Percentiles rank a stretch among this genome's conserved stretches.
Conservation (phyloP, 23 tunicate species). For the Diplosoma virens region DNA sequence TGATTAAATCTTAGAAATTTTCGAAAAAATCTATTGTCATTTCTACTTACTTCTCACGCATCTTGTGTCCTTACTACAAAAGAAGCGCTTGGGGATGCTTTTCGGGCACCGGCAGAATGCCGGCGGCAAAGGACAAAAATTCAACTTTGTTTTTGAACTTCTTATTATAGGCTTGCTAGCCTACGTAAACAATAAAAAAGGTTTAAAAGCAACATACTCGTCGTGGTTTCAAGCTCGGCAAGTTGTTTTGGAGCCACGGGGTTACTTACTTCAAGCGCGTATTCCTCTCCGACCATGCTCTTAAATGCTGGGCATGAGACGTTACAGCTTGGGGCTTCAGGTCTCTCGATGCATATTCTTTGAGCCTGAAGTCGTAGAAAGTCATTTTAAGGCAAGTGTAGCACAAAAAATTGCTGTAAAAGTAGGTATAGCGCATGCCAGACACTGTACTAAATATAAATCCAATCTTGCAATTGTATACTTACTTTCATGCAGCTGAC, state of each 20-base stretch:
- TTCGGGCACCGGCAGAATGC: not conserved
- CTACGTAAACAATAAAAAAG: too few relatives aligned
- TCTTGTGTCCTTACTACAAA: not conserved
- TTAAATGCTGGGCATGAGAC: constrained; percentile 22
- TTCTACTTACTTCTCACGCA: not conserved
- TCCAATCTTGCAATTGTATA: not conserved
- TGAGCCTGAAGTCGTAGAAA: too few relatives aligned
- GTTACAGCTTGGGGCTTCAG: not conserved
- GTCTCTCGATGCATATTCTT: not conserved
- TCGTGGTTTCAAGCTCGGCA: too few relatives aligned
- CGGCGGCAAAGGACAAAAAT: not conserved
- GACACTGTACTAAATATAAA: not conserved
- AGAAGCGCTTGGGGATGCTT: not conserved
- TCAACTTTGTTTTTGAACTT: not conserved
- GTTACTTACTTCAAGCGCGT: not conserved
- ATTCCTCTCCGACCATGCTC: constrained; percentile 38
- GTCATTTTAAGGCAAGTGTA: too few relatives aligned
- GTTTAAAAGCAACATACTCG: too few relatives aligned
- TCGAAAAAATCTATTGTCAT: too few relatives aligned
- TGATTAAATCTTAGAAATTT: not conserved
- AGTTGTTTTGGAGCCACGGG: too few relatives aligned
- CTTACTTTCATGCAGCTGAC: constrained; percentile 11
- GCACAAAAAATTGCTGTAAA: not conserved
- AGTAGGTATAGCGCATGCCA: not conserved
- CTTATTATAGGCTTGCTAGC: not conserved